Evolutionary conservation across 2,113 vertebrate genomes (phyloP).

Genomic region (Protobothrops flavoviridis): DNA sequence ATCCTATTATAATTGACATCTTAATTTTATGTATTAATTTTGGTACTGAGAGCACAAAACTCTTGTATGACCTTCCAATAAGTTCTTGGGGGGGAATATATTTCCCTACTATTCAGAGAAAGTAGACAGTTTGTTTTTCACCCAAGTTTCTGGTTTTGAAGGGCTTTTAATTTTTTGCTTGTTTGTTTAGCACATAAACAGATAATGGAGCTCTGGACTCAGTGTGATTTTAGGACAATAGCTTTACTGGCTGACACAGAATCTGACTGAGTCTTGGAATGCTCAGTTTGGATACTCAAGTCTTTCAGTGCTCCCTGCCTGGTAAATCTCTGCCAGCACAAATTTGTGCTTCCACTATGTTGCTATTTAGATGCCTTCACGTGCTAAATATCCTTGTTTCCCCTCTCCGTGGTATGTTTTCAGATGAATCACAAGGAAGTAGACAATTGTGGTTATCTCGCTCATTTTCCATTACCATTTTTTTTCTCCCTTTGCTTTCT

Average conservation of each 20-base stretch:
- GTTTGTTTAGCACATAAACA: background rate
- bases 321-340: background rate
- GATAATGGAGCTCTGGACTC: background rate
- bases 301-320: background rate
- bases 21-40: background rate
- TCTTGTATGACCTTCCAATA: background rate
- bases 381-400: background rate
- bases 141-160: background rate
- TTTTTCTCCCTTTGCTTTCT: background rate
- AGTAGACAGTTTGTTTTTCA: background rate
- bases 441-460: background rate
- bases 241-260: background rate
- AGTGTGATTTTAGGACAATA: background rate
- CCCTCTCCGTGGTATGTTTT: background rate
- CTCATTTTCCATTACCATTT: background rate
- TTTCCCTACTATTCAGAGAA: background rate
- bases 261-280: background rate
- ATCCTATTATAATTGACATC: background rate
- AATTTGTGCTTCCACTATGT: background rate
- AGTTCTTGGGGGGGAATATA: background rate
- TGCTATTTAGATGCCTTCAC: background rate
- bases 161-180: background rate
- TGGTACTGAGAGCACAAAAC: background rate
- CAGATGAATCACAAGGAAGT: background rate
- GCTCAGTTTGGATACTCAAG: background rate